Base-by-base conservation (phyloP, 2,888 invertebrate genomes). In the Perizoma flavofasciatum region DNA sequence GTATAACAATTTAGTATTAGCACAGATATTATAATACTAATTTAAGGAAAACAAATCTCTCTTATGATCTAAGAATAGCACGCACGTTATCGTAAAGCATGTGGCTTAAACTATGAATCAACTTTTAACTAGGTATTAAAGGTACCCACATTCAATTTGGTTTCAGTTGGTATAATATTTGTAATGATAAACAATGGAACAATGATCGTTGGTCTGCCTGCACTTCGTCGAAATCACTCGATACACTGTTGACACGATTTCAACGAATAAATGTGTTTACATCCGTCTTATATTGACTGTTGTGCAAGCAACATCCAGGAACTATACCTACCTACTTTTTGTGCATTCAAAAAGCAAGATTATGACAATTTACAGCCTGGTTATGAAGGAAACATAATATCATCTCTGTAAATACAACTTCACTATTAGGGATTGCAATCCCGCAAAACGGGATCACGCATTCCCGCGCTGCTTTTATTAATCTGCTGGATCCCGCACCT, bases 101-200 rank as follows among this genome's bases (percentile, higher is more conserved):
- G n/a, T n/a, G n/a, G n/a, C n/a, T n/a, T 68, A 70, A 71, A 69
- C 69, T 80, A 81, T 81, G 79, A 81, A 74, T 22, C 22, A 22
- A 22, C 22, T 22, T 22, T 59, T 61, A 59, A 77, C 51, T 46
- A 52, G 75, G 71, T 48, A 64, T 67, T 64, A 62, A 64, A 59
- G n/a, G 44, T 51, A 61, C 82, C n/a, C 82, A 81, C 82, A 87
- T 87, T 86, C 82, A 87, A 88, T 88, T 88, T 84, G 82, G 37
- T 85, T 85, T 78, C 78, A 81, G 75, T 74, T 73, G 37, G 37
- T 37, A 37, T 37, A 73, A 74, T 82, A 78, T 82, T 81, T 81
- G 78, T 78, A 78, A 73, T 75, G 74, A 40, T 10, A 82, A 81
- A 84, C 83, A 86, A 82, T 80, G 79, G 81, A 78, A 80, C 83